Conservation (phyloP, 2,888 invertebrate genomes). For the Tetrapedia diversipes region DNA sequence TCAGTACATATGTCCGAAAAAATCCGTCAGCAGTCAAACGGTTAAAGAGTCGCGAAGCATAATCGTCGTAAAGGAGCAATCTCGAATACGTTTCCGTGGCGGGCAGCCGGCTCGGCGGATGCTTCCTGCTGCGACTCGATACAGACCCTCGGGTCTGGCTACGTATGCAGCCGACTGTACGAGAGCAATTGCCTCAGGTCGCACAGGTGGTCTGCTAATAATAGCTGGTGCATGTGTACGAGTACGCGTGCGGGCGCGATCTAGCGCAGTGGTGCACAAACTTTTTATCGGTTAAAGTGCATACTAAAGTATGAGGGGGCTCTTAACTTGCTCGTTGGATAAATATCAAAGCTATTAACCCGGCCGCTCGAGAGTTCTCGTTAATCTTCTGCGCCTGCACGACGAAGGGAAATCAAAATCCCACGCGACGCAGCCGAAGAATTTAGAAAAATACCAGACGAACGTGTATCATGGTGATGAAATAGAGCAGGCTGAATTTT, state of each 20-base stretch:
- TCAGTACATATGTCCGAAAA: too few species aligned
- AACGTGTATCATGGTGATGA: too few species aligned
- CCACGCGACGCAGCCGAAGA: too few species aligned
- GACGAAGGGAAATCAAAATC: neutral
- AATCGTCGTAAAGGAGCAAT: neutral
- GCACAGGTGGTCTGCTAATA: slow-evolving; percentile 74
- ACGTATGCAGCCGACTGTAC: slow-evolving; percentile 62
- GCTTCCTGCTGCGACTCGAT: slow-evolving; percentile 51
- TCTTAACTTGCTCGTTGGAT: neutral
- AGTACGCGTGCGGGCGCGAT: slow-evolving; percentile 47
- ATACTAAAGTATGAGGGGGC: neutral
- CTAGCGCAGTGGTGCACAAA: slow-evolving; percentile 43
- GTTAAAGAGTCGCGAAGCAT: too few species aligned
- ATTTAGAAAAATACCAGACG: too few species aligned
- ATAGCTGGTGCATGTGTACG: slow-evolving; percentile 58
- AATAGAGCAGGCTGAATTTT: too few species aligned
- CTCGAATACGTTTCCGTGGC: neutral
- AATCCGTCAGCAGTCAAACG: too few species aligned
- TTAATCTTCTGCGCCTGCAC: slow-evolving; percentile 3
- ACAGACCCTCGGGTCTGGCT: slow-evolving; percentile 49
- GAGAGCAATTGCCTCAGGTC: slow-evolving; percentile 67
- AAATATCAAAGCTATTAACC: slow-evolving; percentile 1
- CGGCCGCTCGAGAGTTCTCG: neutral
- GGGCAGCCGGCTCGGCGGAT: slow-evolving; percentile 36
- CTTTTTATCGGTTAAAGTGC: slow-evolving; percentile 28